Percentiles rank a stretch among this genome's conserved stretches.
These are phyloP conservation scores for Dicyrtoma fusca DNA, from an alignment of 2,888 invertebrate species.

Conservation along the genomic window DNA sequence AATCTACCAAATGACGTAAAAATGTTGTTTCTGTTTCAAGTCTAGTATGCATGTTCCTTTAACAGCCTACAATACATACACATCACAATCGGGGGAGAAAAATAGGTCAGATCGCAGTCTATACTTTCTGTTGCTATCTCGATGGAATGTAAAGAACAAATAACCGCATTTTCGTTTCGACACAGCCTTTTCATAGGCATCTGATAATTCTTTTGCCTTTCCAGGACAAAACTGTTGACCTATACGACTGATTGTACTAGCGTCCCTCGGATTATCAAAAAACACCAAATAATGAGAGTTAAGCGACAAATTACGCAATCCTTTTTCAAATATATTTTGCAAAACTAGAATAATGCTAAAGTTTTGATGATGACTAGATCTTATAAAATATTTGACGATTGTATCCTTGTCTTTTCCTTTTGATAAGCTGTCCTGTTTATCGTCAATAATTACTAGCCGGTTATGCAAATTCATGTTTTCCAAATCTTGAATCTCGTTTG, in stretches of 20 bases:
- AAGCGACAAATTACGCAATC: neutral
- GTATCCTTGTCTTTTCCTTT: too few relatives aligned
- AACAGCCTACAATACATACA: too few relatives aligned
- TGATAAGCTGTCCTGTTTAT: neutral
- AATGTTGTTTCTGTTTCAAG: too few relatives aligned
- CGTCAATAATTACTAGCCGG: neutral
- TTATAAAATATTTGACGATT: neutral
- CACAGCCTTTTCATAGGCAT: neutral
- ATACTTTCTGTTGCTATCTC: neutral
- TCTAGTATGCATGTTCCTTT: too few relatives aligned
- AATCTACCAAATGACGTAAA: too few relatives aligned
- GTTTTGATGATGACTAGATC: neutral
- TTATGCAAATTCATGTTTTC: neutral
- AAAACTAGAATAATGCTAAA: neutral
- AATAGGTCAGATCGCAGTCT: too few relatives aligned
- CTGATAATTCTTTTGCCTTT: neutral
- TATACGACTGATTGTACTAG: neutral
- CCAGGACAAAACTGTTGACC: slow-evolving; percentile 3
- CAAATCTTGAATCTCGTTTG: neutral
- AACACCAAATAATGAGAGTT: neutral
- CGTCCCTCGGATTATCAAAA: neutral
- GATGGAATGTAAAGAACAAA: neutral
- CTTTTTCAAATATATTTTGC: neutral
- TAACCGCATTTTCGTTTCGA: neutral
- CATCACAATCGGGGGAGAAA: too few relatives aligned